phyloP scores from a whole-genome alignment of 2,888 invertebrate species.

The Xylocampa areola region DNA sequence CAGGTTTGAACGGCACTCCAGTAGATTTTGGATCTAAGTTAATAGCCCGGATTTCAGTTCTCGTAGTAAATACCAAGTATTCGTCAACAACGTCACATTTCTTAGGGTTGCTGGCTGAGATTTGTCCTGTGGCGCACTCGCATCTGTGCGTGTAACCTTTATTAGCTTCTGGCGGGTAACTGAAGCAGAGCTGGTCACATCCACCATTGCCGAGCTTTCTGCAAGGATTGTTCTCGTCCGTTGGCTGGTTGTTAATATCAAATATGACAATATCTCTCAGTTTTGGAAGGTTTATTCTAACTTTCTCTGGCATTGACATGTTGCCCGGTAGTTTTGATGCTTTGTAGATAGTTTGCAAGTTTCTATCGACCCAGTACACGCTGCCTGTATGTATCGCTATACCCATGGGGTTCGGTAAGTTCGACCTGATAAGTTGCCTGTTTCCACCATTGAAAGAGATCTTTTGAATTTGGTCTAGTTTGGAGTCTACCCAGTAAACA shows the following conservation, averaged over 20 bases:
- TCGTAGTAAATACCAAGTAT: conserved; percentile 97
- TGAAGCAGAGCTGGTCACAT: conserved; percentile 98
- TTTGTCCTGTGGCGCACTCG: conserved; percentile 97
- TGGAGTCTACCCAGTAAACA: conserved; percentile 99
- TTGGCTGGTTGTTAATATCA: conserved; percentile 96
- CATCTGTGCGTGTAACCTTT: conserved; percentile 92
- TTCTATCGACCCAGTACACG: conserved; percentile 98
- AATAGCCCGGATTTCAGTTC: conserved; percentile 97
- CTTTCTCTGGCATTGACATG: conserved; percentile 91
- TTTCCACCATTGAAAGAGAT: conserved; percentile 95
- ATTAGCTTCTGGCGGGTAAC: conserved; percentile 93
- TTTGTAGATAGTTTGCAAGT: conserved; percentile 95
- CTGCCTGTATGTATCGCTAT: conserved; percentile 95
- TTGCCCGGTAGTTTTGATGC: conserved; percentile 94
- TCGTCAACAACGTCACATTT: conserved; percentile 96
- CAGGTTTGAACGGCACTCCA: conserved; percentile 95
- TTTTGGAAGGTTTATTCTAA: conserved; percentile 95
- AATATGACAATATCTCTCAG: conserved; percentile 97
- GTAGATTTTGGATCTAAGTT: conserved; percentile 95
- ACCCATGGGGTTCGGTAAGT: conserved; percentile 98
- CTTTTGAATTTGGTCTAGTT: conserved; percentile 97
- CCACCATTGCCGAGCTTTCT: conserved; percentile 93
- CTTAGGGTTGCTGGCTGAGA: conserved; percentile 91
- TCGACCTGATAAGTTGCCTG: conserved; percentile 94
- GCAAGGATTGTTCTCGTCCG: conserved; percentile 95